Evolutionary conservation across 2,888 invertebrate genomes (phyloP), one percentile per base, ranked within the genome.

Genomic region (Eilema depressum): DNA sequence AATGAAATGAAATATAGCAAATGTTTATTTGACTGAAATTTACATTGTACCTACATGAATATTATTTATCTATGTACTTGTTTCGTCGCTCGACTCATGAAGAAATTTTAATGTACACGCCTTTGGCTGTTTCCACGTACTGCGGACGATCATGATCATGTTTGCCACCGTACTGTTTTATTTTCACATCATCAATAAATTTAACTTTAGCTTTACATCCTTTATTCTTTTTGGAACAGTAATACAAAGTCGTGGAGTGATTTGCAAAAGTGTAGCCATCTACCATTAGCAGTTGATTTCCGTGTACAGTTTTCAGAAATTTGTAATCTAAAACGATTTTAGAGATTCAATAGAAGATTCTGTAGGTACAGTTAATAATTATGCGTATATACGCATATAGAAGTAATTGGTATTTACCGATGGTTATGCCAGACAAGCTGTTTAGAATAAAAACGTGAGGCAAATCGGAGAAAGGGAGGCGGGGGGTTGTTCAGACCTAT

Each of bases 221-320:
- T 1, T 65, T 69, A 2, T 57, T 47, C 33, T 25, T 73, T 23
- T 73, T 73, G 5, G 70, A 70, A 30, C 75, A 75, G n/a, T 69
- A 69, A 23, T 66, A 71, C 1, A 53, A 17, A 25, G 30, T 60
- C 17, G n/a, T 0, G 1, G 60, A 30, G 10, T 67, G 41, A 8
- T 62, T 70, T 26, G 69, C 66, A 60, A 66, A 75, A 28, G 86
- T 86, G 64, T 83, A 85, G 4, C 80, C 83, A 14, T 81, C 73
- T 26, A 82, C 26, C 82, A 85, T 68, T 12, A 75, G 47, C n/a
- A 71, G 37, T 1, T 17, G 23, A 7, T 37, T 57, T n/a, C 71
- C 71, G 17, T 28, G n/a, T 23, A 23, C 20, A 12, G 47, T 65
- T 47, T 26, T 53, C 20, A 69, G 4, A 56, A 68, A 71, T 61